A percentile compares a stretch with the other conserved stretches of the same genome.
Evolutionary conservation across 2,888 invertebrate genomes (phyloP).

Genomic region (Peribatodes rhomboidaria): DNA sequence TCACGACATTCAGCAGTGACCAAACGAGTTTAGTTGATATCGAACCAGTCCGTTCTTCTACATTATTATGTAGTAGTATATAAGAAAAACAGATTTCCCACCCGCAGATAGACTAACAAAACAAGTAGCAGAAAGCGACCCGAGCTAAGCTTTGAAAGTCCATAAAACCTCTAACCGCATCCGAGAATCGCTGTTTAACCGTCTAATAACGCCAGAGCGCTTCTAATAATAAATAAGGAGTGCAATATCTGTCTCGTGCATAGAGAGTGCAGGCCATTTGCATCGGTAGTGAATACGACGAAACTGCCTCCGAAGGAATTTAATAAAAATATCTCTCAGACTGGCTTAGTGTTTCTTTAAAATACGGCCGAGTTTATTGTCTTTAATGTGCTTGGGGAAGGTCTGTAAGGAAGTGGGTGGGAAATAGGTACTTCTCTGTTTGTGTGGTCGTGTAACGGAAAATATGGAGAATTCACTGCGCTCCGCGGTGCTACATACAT

Average conservation of each 20-base stretch:
- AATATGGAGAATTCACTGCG: no score
- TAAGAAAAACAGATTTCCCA: conserved; percentile 1
- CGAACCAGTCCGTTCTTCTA: no score
- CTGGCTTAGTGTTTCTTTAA: conserved; percentile 72
- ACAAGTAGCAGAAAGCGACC: conserved; percentile 18
- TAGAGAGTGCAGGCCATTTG: conserved; percentile 76
- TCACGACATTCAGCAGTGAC: no score
- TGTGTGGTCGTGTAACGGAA: no score
- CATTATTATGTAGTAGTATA: no score
- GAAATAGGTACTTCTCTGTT: background rate
- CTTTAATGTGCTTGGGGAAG: conserved; percentile 55
- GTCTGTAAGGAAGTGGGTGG: conserved; percentile 36
- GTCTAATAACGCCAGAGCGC: conserved; percentile 66
- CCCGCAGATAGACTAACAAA: conserved; percentile 10
- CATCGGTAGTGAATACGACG: conserved; percentile 76
- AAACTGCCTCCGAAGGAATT: conserved; percentile 80
- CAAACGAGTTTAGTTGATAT: no score
- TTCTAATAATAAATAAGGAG: conserved; percentile 76
- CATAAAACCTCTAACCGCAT: conserved; percentile 33
- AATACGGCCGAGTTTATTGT: conserved; percentile 64
- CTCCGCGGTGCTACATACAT: no score
- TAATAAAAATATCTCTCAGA: conserved; percentile 83
- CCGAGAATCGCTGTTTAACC: conserved; percentile 57
- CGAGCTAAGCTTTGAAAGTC: conserved; percentile 17
- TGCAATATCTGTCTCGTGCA: conserved; percentile 79